Percentiles rank a stretch among this genome's conserved stretches.
Conservation (phyloP, 2,113 vertebrate species). For the Poeciliopsis turrubarensis region DNA sequence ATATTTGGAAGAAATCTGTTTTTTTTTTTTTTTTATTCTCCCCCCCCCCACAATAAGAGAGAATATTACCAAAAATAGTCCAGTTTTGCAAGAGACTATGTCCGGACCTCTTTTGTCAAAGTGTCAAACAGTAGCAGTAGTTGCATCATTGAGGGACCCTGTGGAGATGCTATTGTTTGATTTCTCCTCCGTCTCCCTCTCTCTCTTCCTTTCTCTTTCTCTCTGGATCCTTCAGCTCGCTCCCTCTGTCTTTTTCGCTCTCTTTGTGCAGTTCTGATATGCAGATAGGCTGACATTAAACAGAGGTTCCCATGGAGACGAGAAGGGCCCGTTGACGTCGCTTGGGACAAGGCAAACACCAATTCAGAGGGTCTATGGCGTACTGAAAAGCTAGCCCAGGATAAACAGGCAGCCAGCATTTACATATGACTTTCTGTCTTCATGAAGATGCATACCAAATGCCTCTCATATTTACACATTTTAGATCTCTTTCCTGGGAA, state of each 20-base stretch:
- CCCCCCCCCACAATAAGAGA: conserved; percentile 47
- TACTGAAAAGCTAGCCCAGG: conserved; percentile 61
- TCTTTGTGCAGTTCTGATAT: conserved; percentile 79
- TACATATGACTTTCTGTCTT: conserved; percentile 66
- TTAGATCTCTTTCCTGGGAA: conserved; percentile 41
- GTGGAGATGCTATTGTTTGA: conserved; percentile 74
- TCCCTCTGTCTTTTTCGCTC: conserved; percentile 51
- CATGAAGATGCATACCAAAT: conserved; percentile 44
- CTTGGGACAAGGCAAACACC: conserved; percentile 71
- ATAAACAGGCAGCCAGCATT: conserved; percentile 68
- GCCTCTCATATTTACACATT: conserved; percentile 42
- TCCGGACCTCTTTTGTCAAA: conserved; percentile 73
- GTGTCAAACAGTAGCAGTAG: conserved; percentile 70
- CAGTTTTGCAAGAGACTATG: conserved; percentile 60
- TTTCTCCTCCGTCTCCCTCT: conserved; percentile 62
- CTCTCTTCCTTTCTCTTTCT: conserved; percentile 46
- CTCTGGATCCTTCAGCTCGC: conserved; percentile 52
- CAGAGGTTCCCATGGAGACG: conserved; percentile 83
- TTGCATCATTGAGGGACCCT: conserved; percentile 74
- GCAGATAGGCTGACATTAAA: conserved; percentile 82
- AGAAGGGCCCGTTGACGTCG: conserved; percentile 70
- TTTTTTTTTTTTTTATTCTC: conserved; percentile 42
- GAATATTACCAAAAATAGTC: conserved; percentile 64
- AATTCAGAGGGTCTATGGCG: conserved; percentile 57
- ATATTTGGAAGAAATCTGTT: conserved; percentile 64